phyloP scores from a whole-genome alignment of 2,113 vertebrate genomes.

The Cavia porcellus region DNA sequence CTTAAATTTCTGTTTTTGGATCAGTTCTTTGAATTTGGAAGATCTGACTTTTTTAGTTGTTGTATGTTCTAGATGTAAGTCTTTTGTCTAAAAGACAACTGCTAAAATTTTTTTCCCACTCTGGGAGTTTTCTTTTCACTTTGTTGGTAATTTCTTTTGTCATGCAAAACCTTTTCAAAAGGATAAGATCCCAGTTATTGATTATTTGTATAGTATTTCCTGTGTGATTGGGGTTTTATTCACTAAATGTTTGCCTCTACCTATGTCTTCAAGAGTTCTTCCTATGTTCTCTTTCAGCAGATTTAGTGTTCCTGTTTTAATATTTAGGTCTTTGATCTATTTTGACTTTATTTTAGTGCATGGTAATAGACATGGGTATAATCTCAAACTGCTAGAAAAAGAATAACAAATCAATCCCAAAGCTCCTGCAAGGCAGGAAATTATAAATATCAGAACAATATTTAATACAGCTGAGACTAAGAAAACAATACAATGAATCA shows the following conservation, averaged over 20 bases:
- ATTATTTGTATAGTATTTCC: not conserved
- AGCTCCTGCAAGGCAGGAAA: not conserved
- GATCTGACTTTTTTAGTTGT: not conserved
- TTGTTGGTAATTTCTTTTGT: not conserved
- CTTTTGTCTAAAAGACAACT: not conserved
- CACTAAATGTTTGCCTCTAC: not conserved
- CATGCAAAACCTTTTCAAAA: not conserved
- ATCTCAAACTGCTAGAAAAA: not conserved
- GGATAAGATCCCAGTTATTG: not conserved
- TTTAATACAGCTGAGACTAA: not conserved
- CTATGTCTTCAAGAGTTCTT: not conserved
- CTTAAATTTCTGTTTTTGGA: not conserved
- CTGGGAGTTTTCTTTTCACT: not conserved
- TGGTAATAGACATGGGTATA: not conserved
- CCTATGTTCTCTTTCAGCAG: not conserved
- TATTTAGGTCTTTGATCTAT: not conserved
- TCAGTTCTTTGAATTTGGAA: not conserved
- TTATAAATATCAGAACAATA: not conserved
- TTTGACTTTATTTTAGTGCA: not conserved
- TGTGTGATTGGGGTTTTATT: not conserved
- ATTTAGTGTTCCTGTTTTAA: not conserved
- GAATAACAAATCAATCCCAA: not conserved
- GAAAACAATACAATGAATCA: not conserved
- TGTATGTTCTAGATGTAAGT: not conserved
- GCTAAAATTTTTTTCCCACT: not conserved